These are phyloP conservation scores for Lophochroa leadbeateri DNA, from an alignment of 2,113 vertebrate genomes.

Conservation along the genomic window DNA sequence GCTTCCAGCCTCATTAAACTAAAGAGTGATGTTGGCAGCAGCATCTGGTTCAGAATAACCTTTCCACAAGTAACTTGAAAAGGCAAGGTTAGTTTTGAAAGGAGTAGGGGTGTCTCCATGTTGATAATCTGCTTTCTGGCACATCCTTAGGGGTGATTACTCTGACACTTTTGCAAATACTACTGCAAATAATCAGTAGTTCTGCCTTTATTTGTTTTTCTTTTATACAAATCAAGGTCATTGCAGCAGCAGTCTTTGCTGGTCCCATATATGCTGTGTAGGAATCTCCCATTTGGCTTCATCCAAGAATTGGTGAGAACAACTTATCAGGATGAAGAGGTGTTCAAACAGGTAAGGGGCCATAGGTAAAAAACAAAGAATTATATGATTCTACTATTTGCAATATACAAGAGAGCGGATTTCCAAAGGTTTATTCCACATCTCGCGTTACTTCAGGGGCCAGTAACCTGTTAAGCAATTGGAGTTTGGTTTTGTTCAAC, in stretches of 20 bases:
- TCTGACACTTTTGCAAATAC: neutral
- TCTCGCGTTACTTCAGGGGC: neutral
- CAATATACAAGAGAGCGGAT: neutral
- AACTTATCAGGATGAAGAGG: conserved; percentile 94
- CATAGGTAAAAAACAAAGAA: neutral
- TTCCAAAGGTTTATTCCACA: neutral
- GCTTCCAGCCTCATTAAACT: neutral
- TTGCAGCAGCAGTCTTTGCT: conserved; percentile 91
- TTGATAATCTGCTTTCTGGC: neutral
- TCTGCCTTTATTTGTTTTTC: neutral
- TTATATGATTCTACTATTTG: neutral
- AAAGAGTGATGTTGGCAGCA: neutral
- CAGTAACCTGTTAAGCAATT: neutral
- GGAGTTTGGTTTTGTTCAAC: neutral
- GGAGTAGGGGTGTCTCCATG: neutral
- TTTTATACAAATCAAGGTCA: conserved; percentile 73
- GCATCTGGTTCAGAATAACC: neutral
- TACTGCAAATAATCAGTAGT: neutral
- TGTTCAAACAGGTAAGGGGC: conserved; percentile 90
- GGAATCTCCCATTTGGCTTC: conserved; percentile 97
- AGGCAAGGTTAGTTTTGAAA: neutral
- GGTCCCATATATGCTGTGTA: conserved; percentile 98
- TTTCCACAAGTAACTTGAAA: neutral
- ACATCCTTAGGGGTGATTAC: neutral
- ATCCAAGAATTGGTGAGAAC: conserved; percentile 95